Base-by-base conservation (phyloP, 2,888 invertebrate species). In the Biston stratarius region DNA sequence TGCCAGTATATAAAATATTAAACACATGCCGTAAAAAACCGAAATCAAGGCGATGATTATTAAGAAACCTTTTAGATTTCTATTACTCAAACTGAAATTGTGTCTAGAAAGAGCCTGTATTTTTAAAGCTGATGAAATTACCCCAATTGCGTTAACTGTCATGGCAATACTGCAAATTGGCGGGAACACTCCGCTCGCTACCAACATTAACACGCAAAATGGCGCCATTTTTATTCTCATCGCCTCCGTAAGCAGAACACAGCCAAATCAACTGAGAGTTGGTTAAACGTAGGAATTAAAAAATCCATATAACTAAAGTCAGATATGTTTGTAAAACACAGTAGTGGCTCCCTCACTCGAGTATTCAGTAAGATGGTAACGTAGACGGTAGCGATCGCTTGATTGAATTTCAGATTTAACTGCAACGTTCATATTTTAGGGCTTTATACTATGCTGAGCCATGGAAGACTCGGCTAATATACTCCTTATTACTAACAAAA, bases 321-420 rank as follows among this genome's bases (percentile, higher is more conserved):
- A 53, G 11, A 10, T 53, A 40, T 11, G 15, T 15, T 15, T 7
- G 6, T 1, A 11, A 40, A 53, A 53, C 24, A 11, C 40, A n/a
- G 11, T 6, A 2, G 40, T 40, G 53, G 53, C 53, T 36, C 38
- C 15, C 40, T 8, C 53, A 8, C 7, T 14, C 14, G 14, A 53
- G 38, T 40, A 1, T 40, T 14, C 8, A 24, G 40, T 40, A n/a
- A 36, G 36, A 36, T 9, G 9, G 51, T 49, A 44, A 6, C 34
- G 48, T 6, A 15, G 10, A n/a, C 15, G 15, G 40, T 38, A 10
- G 45, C 59, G 47, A 53, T 45, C 55, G 61, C 61, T 66, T 61
- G 61, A 66, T 66, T 66, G 61, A 57, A 66, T 61, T 61, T 66
- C 61, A 57, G 61, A 66, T 66, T 66, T 38, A 24, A 66, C 61